These are phyloP conservation scores for Bryconaethiops microstoma DNA, from an alignment of 2,797 vertebrate genomes.

Conservation along the genomic window DNA sequence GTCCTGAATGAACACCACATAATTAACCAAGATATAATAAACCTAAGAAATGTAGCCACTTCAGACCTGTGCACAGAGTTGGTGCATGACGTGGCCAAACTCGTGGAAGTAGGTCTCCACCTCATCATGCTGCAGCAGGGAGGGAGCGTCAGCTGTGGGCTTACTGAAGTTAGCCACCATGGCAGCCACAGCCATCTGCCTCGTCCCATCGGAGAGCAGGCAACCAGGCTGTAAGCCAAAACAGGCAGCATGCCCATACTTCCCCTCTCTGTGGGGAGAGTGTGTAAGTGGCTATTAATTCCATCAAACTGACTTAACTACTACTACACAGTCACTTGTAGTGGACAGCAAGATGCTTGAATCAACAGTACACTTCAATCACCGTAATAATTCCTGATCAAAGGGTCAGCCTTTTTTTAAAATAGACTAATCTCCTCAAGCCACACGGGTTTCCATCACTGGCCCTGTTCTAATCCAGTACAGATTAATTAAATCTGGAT, in stretches of 20 bases:
- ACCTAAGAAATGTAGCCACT: not conserved
- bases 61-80: slow-evolving; percentile 91
- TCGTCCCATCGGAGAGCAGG: slow-evolving; percentile 79
- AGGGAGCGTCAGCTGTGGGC: slow-evolving; percentile 83
- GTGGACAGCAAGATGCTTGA: not conserved
- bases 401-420: not conserved
- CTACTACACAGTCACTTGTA: not conserved
- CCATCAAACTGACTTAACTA: not conserved
- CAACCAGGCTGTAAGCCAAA: slow-evolving; percentile 96
- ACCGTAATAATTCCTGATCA: not conserved
- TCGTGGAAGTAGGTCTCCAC: slow-evolving; percentile 99
- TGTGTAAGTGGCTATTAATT: not conserved
- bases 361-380: not conserved
- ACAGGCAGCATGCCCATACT: slow-evolving; percentile 94
- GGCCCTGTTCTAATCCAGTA: slow-evolving; percentile 4
- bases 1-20: not conserved
- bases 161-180: slow-evolving; percentile 99
- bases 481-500: not conserved
- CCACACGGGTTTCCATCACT: not conserved
- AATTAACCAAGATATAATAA: not conserved
- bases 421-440: not conserved
- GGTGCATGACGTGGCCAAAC: slow-evolving; percentile 98
- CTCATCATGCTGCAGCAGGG: slow-evolving; percentile 94
- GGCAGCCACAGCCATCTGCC: slow-evolving; percentile 90
- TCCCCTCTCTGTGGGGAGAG: slow-evolving; percentile 81